Base-by-base conservation (phyloP, 2,888 invertebrate genomes). In the Notocelia uddmanniana region DNA sequence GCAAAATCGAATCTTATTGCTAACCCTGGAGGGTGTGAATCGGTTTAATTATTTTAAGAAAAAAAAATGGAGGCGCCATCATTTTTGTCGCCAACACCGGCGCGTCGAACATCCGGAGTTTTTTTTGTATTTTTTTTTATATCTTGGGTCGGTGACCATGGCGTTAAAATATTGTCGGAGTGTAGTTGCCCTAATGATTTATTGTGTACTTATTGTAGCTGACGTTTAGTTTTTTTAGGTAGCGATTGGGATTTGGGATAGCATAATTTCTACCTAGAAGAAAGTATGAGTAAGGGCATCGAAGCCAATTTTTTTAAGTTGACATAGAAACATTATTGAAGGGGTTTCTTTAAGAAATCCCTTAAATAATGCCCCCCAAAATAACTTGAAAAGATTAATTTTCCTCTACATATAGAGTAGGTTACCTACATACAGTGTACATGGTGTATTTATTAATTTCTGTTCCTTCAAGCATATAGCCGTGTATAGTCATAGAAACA, bases 41-140 rank as follows among this genome's bases (percentile, higher is more conserved):
- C 52, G 60, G 26, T 31, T 48, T 26, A 62, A 74, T 23, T 70
- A 74, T 77, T 77, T 75, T 63, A 18, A 67, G 71, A 73, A 81
- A 80, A 85, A 31, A 85, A 87, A 86, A 84, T 76, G 50, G 79
- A 86, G 92, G 91, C 92, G 92, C 92, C 92, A 89, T 83, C 81
- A 78, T 82, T 87, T 64, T 89, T 89, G 91, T 90, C 91, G 90
- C 91, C 90, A 83, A 77, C 81, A 84, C 80, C 85, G 90, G 89
- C 89, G 86, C 89, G 90, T 80, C 90, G 85, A 77, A 91, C 88
- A 90, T 92, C 92, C 92, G 92, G 91, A 89, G 85, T 69, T 75
- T 76, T 74, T 75, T 80, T 81, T 80, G 83, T 82, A 2, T 83
- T 78, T 74, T 76, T 78, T 60, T 68, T 68, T 73, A 57, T 5